Conservation (phyloP, 1,140 invertebrate species). For the Drosophila parabipectinata region DNA sequence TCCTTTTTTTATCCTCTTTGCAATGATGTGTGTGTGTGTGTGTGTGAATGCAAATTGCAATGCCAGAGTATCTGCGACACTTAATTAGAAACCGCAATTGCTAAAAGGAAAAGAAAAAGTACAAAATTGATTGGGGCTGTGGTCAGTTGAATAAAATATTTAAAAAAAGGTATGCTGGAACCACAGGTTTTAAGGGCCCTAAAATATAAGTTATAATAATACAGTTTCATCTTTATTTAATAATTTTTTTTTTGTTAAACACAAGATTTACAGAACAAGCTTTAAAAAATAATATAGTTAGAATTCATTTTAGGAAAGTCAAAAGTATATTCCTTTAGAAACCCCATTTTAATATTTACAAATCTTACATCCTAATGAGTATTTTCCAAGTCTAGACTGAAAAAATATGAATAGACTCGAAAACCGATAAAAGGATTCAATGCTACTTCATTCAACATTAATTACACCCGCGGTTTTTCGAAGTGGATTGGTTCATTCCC, state of each 20-base stretch:
- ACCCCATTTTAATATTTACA: too few species aligned
- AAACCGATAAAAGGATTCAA: conserved; percentile 53
- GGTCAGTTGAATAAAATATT: conserved; percentile 15
- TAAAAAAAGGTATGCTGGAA: conserved; percentile 7
- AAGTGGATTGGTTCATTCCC: conserved; percentile 45
- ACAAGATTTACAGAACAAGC: too few species aligned
- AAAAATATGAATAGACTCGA: not conserved
- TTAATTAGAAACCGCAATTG: conserved; percentile 68
- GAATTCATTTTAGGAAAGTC: too few species aligned
- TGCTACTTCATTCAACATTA: conserved; percentile 72
- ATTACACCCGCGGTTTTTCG: conserved; percentile 65
- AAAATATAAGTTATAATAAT: too few species aligned
- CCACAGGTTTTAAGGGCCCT: not conserved
- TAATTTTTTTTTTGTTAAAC: too few species aligned
- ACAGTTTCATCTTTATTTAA: too few species aligned
- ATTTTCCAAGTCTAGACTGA: conserved; percentile 7
- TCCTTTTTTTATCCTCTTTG: not conserved
- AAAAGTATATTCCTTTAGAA: too few species aligned
- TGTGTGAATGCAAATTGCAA: conserved; percentile 35
- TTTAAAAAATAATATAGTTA: not conserved
- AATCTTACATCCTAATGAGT: not conserved
- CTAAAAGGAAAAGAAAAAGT: conserved; percentile 24
- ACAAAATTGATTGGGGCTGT: conserved; percentile 46
- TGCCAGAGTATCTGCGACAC: conserved; percentile 53
- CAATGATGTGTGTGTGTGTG: not conserved